Evolutionary conservation across 2,113 vertebrate genomes (phyloP).

Genomic region (Neotragus pygmaeus): DNA sequence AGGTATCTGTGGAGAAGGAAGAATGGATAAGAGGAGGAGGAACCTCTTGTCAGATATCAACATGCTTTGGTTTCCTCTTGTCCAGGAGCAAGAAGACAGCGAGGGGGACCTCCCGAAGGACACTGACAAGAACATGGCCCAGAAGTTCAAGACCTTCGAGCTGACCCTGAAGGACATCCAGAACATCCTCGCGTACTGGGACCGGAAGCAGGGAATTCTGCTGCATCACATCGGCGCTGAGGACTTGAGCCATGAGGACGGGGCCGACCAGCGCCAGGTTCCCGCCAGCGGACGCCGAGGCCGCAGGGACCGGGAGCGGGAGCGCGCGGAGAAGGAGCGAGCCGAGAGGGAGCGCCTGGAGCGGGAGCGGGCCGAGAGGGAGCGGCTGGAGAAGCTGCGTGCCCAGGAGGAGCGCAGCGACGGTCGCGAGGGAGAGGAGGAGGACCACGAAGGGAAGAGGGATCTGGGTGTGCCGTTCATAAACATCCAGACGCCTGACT

Average conservation of each 20-base stretch:
- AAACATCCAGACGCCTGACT: slow-evolving; percentile 73
- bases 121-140: slow-evolving; percentile 70
- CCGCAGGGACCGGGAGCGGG: slow-evolving; percentile 72
- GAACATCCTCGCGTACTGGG: slow-evolving; percentile 84
- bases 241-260: slow-evolving; percentile 62
- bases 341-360: slow-evolving; percentile 76
- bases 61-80: rapidly evolving
- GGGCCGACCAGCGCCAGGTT: slow-evolving; percentile 75
- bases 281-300: slow-evolving; percentile 74
- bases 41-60: neutral
- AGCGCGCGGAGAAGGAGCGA: slow-evolving; percentile 71
- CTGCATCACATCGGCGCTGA: slow-evolving; percentile 57
- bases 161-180: slow-evolving; percentile 74
- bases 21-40: slow-evolving; percentile 67
- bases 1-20: slow-evolving; percentile 51
- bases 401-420: slow-evolving; percentile 50
- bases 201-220: slow-evolving; percentile 80
- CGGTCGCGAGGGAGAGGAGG: slow-evolving; percentile 36
- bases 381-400: slow-evolving; percentile 68
- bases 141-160: slow-evolving; percentile 84
- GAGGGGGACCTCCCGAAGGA: slow-evolving; percentile 65
- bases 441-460: slow-evolving; percentile 60
- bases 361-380: slow-evolving; percentile 67
- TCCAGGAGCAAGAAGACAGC: slow-evolving; percentile 56
- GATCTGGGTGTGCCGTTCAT: slow-evolving; percentile 80